Percentiles rank a stretch among this genome's conserved stretches.
Evolutionary conservation across 2,113 vertebrate genomes (phyloP).

Genomic region (Elgaria multicarinata): DNA sequence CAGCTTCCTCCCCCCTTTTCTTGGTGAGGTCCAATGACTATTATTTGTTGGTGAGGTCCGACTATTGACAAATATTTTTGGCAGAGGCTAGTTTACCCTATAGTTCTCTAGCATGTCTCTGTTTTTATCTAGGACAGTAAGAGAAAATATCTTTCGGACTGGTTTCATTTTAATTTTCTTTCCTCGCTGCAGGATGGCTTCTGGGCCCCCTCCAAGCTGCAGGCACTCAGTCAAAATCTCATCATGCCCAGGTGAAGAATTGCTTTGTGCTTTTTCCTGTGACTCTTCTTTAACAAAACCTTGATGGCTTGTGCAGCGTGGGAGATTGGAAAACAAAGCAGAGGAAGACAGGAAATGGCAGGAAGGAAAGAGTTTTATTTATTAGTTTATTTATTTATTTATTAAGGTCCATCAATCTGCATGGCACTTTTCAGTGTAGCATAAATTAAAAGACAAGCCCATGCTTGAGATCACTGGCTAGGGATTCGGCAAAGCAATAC

Average conservation of each 20-base stretch:
- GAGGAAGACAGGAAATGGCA: background rate
- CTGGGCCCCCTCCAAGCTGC: background rate
- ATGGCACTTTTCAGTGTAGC: background rate
- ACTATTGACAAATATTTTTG: slow-evolving; percentile 2
- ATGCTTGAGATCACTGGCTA: background rate
- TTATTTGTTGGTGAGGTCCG: background rate
- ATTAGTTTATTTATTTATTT: slow-evolving; percentile 6
- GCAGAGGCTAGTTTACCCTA: background rate
- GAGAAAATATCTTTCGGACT: background rate
- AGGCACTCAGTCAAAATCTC: slow-evolving; percentile 18
- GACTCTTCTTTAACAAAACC: slow-evolving; percentile 1
- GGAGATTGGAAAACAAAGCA: slow-evolving; percentile 23
- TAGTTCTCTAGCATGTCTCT: background rate
- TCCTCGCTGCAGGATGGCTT: background rate
- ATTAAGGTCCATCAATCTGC: background rate
- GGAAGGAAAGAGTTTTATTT: slow-evolving; percentile 1
- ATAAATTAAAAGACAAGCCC: background rate
- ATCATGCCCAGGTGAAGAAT: slow-evolving; percentile 13
- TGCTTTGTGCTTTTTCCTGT: background rate
- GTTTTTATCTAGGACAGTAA: background rate
- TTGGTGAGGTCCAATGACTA: background rate
- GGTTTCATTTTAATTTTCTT: background rate
- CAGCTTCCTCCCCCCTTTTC: background rate
- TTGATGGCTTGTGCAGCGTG: background rate
- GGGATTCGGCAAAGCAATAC: background rate